Base-by-base conservation (phyloP, 2,113 vertebrate genomes). In the Platichthys stellatus region DNA sequence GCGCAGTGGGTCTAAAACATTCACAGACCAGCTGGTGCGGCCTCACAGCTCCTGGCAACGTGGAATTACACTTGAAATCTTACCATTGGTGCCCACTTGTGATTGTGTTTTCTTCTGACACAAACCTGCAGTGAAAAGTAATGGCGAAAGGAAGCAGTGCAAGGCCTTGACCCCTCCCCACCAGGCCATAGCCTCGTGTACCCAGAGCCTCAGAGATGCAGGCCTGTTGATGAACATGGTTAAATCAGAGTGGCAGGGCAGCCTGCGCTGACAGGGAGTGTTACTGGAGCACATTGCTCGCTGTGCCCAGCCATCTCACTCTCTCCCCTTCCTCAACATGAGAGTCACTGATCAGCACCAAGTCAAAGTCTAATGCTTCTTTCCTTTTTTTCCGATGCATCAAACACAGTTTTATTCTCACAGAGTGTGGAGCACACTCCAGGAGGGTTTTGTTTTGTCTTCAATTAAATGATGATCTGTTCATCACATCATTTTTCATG, bases 161-260 rank as follows among this genome's bases (percentile, higher is more conserved):
- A 65, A 76, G 83, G 54, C 80, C 76, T 83, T 84, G 71, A 84
- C 72, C 77, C 77, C 69, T 31, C 26, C 63, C 83, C 76, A 60
- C 67, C 26, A 53, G 63, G 75, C 69, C 66, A 9, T 79, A 70
- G 63, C 80, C 78, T 69, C 63, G 69, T 72, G 76, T 73, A 81
- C 59, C 72, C 56, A 1, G 38, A n/a, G 83, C 89, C 88, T 79
- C 81, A 49, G 62, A 83, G 87, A 70, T 68, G 67, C 66, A 20
- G 74, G 76, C 74, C 78, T 76, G 78, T 63, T 80, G 78, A 89
- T 74, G 85, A 68, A 23, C 56, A 63, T 61, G 69, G 84, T 92
- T 84, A 83, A 92, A 91, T 92, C 85, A 86, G 82, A 77, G 69
- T 87, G 86, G 86, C 85, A 83, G 85, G 71, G 45, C 49, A 26